These are phyloP conservation scores for Petrosia ficiformis DNA, from an alignment of 37 sponge, comb jelly and placozoan species.

Conservation along the genomic window DNA sequence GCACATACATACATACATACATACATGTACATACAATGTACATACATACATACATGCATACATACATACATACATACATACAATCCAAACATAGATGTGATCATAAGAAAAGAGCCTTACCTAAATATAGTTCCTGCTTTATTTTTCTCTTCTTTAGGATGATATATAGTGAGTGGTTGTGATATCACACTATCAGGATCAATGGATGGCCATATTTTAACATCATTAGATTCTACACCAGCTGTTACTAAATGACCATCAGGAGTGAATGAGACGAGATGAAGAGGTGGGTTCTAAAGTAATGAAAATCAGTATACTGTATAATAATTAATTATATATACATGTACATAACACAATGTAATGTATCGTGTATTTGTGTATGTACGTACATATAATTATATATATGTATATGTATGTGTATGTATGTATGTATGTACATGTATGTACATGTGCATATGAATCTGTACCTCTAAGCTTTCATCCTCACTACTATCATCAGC, in stretches of 20 bases:
- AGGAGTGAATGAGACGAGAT: constrained; percentile 51
- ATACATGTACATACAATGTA: too few species aligned
- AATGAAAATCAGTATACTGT: not conserved
- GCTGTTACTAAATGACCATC: constrained; percentile 59
- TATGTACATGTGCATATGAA: too few species aligned
- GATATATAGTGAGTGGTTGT: constrained; percentile 15
- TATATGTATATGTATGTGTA: too few species aligned
- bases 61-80: too few species aligned
- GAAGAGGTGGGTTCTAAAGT: constrained; percentile 58
- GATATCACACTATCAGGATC: not conserved
- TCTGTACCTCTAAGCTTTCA: constrained; percentile 43
- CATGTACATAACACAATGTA: not conserved
- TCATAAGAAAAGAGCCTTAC: too few species aligned
- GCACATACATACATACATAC: too few species aligned
- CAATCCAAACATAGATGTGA: too few species aligned
- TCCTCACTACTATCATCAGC: constrained; percentile 51
- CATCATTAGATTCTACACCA: constrained; percentile 43
- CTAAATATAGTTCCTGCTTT: not conserved
- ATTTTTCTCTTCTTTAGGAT: not conserved
- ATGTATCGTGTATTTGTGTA: too few species aligned
- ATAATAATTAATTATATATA: not conserved
- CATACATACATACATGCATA: too few species aligned
- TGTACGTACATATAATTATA: too few species aligned
- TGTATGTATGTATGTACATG: too few species aligned
- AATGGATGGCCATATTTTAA: constrained; percentile 52